Conservation (phyloP, 2,113 vertebrate genomes). For the Syngnathus floridae region DNA sequence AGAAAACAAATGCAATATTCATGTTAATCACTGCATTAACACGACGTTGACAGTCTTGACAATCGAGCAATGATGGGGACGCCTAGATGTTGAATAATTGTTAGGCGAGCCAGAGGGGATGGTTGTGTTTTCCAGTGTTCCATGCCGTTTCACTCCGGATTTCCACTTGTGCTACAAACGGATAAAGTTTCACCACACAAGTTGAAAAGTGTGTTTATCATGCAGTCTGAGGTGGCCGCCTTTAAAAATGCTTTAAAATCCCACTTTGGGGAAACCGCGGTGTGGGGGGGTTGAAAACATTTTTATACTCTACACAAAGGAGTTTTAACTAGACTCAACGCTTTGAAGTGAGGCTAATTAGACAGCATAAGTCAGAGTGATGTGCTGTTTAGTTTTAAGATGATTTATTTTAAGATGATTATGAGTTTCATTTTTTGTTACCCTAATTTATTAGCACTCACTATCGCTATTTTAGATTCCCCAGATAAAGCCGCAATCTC, state of each 20-base stretch:
- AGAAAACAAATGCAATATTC: slow-evolving; percentile 54
- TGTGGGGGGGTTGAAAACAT: slow-evolving; percentile 1
- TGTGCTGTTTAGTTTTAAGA: slow-evolving; percentile 40
- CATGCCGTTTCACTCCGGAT: slow-evolving; percentile 43
- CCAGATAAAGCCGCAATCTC: slow-evolving; percentile 68
- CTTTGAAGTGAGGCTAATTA: slow-evolving; percentile 37
- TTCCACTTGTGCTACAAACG: slow-evolving; percentile 40
- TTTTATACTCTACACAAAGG: slow-evolving; percentile 7
- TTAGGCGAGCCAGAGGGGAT: slow-evolving; percentile 43
- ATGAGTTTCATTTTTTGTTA: slow-evolving; percentile 34
- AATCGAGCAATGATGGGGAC: slow-evolving; percentile 5
- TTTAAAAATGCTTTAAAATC: not conserved
- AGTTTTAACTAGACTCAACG: not conserved
- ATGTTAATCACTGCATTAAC: slow-evolving; percentile 63
- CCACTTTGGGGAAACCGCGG: not conserved
- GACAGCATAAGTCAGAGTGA: slow-evolving; percentile 16
- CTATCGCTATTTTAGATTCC: slow-evolving; percentile 50
- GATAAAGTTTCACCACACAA: slow-evolving; percentile 7
- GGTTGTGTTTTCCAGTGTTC: slow-evolving; percentile 27
- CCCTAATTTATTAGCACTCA: slow-evolving; percentile 47
- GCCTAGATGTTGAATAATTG: slow-evolving; percentile 62
- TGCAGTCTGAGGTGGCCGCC: not conserved
- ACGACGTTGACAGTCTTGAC: slow-evolving; percentile 51
- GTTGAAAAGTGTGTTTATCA: not conserved
- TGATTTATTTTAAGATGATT: slow-evolving; percentile 35